These are phyloP conservation scores for Campoletis sonorensis DNA, from an alignment of 1,140 invertebrate genomes.

Conservation along the genomic window DNA sequence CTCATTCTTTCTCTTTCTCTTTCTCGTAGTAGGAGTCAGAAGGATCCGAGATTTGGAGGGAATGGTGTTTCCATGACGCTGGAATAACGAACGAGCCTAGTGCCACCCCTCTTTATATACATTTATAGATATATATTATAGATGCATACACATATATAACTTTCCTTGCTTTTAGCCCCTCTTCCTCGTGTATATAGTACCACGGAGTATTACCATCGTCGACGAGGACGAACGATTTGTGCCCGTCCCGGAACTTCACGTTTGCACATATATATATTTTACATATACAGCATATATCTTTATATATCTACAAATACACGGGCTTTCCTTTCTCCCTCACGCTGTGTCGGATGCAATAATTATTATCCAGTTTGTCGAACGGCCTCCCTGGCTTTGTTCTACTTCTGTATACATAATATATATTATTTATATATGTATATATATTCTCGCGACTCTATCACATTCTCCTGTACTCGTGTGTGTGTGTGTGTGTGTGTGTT, in stretches of 20 bases:
- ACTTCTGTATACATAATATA: constrained; percentile 12
- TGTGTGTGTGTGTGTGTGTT: constrained; percentile 8
- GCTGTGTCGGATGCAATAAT: constrained; percentile 46
- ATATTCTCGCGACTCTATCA: background rate
- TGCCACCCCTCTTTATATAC: constrained; percentile 19
- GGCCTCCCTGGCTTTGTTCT: constrained; percentile 31
- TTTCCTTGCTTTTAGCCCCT: background rate
- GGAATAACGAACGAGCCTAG: constrained; percentile 38
- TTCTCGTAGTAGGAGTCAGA: constrained; percentile 19
- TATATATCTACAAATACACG: background rate
- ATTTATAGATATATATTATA: background rate
- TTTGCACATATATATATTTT: constrained; percentile 3
- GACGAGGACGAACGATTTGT: constrained; percentile 14
- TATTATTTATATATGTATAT: constrained; percentile 10
- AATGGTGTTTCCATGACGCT: constrained; percentile 34
- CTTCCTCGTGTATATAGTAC: background rate
- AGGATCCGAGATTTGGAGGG: constrained; percentile 7
- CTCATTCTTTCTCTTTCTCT: constrained; percentile 29
- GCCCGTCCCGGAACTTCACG: background rate
- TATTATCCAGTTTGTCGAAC: constrained; percentile 53
- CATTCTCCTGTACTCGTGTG: background rate
- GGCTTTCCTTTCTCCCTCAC: background rate
- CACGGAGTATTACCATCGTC: background rate
- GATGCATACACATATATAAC: background rate
- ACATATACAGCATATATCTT: background rate